Percentiles rank a stretch among this genome's conserved stretches.
phyloP scores from a whole-genome alignment of 37 sponge, comb jelly and placozoan species.

The Agelas oroides region DNA sequence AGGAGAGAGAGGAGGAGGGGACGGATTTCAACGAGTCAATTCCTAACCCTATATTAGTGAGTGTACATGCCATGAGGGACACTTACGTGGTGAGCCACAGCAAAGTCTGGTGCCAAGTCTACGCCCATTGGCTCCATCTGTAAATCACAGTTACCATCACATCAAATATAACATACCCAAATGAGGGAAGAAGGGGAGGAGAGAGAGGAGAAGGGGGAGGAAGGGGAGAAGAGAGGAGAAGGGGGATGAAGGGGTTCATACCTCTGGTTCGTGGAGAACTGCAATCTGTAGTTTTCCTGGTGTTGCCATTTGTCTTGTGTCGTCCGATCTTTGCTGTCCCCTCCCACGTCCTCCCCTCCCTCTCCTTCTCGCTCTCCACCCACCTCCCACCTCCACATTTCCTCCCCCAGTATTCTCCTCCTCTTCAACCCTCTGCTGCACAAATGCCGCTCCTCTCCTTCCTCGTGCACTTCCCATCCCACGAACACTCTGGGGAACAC shows the following conservation, averaged over 20 bases:
- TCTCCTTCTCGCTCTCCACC: neutral
- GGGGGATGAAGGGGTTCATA: too few relatives aligned
- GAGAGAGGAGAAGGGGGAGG: too few relatives aligned
- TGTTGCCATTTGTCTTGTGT: neutral
- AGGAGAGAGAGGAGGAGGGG: too few relatives aligned
- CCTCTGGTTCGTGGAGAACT: neutral
- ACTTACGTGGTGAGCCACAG: conserved; percentile 44
- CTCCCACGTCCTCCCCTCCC: neutral
- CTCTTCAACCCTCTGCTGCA: neutral
- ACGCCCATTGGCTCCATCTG: conserved; percentile 39
- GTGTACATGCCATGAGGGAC: too few relatives aligned
- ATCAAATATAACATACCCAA: too few relatives aligned
- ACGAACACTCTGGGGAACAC: too few relatives aligned
- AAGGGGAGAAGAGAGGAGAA: too few relatives aligned
- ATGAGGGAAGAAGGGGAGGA: too few relatives aligned
- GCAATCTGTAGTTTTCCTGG: neutral
- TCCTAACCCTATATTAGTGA: too few relatives aligned
- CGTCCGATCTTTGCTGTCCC: neutral
- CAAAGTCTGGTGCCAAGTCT: conserved; percentile 18
- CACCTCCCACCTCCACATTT: neutral
- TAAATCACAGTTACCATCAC: too few relatives aligned
- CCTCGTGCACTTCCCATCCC: too few relatives aligned
- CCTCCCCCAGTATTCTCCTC: neutral
- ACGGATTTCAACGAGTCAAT: too few relatives aligned
- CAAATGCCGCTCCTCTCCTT: neutral